Conservation (phyloP, 2,797 vertebrate species). For the Eurystomus glaucurus region DNA sequence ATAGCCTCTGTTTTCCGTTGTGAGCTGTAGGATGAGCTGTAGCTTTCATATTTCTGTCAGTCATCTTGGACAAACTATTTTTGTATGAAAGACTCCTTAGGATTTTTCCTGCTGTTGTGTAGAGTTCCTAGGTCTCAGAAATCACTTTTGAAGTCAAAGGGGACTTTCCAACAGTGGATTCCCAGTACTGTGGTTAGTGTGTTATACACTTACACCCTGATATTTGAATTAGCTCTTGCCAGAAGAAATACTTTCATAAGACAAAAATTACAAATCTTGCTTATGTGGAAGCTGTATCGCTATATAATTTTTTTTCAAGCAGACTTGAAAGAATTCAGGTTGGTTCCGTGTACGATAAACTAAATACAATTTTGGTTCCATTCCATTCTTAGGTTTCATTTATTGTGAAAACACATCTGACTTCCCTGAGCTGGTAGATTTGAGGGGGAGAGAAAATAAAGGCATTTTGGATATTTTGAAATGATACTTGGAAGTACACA, state of each 20-base stretch:
- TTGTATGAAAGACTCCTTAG: not conserved
- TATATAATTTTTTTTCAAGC: not conserved
- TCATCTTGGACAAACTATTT: not conserved
- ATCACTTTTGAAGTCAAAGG: not conserved
- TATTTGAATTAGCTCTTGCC: not conserved
- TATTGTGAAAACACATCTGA: not conserved
- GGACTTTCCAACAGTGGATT: not conserved
- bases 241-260: not conserved
- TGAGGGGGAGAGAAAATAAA: not conserved
- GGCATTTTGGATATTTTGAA: not conserved
- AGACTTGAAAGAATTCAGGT: not conserved
- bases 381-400: not conserved
- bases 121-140: not conserved
- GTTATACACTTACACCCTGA: fast-evolving
- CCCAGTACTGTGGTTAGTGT: not conserved
- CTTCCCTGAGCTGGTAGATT: not conserved
- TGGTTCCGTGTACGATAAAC: fast-evolving
- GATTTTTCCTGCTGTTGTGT: not conserved
- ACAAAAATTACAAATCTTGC: fast-evolving
- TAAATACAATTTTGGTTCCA: not conserved
- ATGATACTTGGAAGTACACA: not conserved
- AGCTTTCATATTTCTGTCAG: not conserved
- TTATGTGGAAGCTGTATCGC: not conserved
- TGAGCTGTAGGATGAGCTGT: not conserved
- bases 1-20: not conserved